Base-by-base conservation (phyloP, 2,113 vertebrate genomes). In the Ceyx melanurus region DNA sequence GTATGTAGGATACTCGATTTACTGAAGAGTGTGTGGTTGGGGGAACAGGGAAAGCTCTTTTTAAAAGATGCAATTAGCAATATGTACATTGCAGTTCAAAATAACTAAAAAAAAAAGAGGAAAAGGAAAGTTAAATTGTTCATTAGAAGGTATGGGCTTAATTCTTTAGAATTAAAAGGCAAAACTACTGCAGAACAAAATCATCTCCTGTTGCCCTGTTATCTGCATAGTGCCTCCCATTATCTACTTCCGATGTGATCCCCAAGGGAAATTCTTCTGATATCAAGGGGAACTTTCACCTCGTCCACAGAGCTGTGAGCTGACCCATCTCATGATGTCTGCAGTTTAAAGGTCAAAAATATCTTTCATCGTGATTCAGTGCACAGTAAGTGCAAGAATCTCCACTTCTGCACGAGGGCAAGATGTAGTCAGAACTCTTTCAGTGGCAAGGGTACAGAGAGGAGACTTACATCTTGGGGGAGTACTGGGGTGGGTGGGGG, bases 361-460 rank as follows among this genome's bases (percentile, higher is more conserved):
- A 19, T 66, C 56, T 71, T 89, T 80, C 72, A 77, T 86, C 16
- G 11, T 35, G 72, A 71, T 15, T 40, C 51, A 37, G 33, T n/a
- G 46, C n/a, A 22, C 4, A 40, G 40, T 0, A 4, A 74, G 7
- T 28, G 18, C 28, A 56, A 66, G 67, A 67, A 85, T 77, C 60
- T 64, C 46, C 64, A 37, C 29, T 76, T 60, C 54, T 80, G 43
- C 57, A 21, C 0, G 3, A 56, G 43, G 45, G 43, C 46, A 76
- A 21, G 71, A 28, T 3, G 25, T 11, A 35, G 3, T 7, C 3
- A 2, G 57, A 20, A 20, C 9, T 9, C n/a, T 26, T 42, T 8
- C 1, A 3, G 1, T 2, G 1, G 21, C 0, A 1, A 48, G 58
- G 11, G 2, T 21, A 14, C 25, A 10, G 35, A 21, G 35, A 26